Evolutionary conservation across 1,140 invertebrate genomes (phyloP).

Genomic region (Philopotamus ludificatus): DNA sequence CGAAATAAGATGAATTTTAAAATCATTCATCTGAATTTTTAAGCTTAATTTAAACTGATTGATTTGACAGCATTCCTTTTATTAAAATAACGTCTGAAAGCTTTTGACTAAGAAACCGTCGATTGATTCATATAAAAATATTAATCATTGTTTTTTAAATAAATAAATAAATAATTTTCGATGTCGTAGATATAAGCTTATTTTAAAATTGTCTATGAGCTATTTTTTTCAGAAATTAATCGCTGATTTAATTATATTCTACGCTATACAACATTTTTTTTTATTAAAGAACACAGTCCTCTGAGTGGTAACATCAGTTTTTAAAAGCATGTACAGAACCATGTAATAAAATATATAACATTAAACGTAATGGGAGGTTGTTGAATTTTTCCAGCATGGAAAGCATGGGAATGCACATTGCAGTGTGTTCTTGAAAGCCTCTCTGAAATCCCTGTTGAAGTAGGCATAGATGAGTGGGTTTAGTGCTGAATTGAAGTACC

Average conservation of each 20-base stretch:
- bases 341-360: neutral
- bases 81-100: neutral
- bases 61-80: neutral
- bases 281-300: constrained; percentile 21
- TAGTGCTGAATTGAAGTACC: constrained; percentile 93
- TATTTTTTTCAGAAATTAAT: no score
- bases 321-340: neutral
- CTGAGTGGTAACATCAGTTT: constrained; percentile 25
- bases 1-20: neutral
- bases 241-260: neutral
- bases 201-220: neutral
- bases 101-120: neutral
- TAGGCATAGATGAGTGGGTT: constrained; percentile 98
- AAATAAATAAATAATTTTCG: neutral
- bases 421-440: constrained; percentile 93
- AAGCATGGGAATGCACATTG: constrained; percentile 78
- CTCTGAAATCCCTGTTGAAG: constrained; percentile 96
- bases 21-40: neutral
- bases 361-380: constrained; percentile 50
- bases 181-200: neutral
- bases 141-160: neutral
- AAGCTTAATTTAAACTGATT: neutral
- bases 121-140: neutral
- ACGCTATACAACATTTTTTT: constrained; percentile 3
- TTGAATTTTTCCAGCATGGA: constrained; percentile 53